Conservation (phyloP, 2,113 vertebrate species). For the Odocoileus hemionus region DNA sequence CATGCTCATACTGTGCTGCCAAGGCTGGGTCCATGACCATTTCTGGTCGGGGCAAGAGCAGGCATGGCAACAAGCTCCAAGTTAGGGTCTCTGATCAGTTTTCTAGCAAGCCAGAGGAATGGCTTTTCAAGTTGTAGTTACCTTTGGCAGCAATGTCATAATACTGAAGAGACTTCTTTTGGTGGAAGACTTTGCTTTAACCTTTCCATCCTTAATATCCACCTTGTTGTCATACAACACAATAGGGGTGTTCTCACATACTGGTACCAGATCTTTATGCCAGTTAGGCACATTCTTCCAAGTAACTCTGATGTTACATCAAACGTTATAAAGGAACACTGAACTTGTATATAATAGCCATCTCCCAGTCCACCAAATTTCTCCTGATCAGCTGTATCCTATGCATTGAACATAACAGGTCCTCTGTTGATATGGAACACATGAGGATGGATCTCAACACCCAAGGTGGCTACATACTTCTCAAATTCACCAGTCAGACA, state of each 20-base stretch:
- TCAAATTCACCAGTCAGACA: background rate
- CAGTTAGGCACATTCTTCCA: slow-evolving; percentile 96
- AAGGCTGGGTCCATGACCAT: slow-evolving; percentile 95
- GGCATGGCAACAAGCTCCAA: slow-evolving; percentile 98
- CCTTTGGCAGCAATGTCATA: background rate
- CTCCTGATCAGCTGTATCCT: background rate
- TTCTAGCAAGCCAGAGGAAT: background rate
- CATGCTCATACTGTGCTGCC: slow-evolving; percentile 94
- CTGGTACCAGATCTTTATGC: slow-evolving; percentile 96
- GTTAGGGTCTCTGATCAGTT: background rate
- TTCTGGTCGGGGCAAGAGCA: slow-evolving; percentile 94
- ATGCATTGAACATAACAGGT: background rate
- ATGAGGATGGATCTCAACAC: background rate
- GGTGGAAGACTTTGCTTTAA: background rate
- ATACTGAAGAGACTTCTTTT: background rate
- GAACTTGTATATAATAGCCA: slow-evolving; percentile 80
- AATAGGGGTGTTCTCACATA: slow-evolving; percentile 98
- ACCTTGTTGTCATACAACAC: slow-evolving; percentile 78
- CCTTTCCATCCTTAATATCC: background rate
- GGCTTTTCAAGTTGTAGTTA: background rate
- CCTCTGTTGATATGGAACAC: background rate
- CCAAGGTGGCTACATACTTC: background rate
- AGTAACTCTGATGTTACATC: slow-evolving; percentile 83
- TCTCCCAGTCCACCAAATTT: background rate
- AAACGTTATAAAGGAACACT: slow-evolving; percentile 99